A percentile compares a stretch with the other conserved stretches of the same genome.
phyloP scores from a whole-genome alignment of 2,113 vertebrate species.

The Aleadryas rufinucha region DNA sequence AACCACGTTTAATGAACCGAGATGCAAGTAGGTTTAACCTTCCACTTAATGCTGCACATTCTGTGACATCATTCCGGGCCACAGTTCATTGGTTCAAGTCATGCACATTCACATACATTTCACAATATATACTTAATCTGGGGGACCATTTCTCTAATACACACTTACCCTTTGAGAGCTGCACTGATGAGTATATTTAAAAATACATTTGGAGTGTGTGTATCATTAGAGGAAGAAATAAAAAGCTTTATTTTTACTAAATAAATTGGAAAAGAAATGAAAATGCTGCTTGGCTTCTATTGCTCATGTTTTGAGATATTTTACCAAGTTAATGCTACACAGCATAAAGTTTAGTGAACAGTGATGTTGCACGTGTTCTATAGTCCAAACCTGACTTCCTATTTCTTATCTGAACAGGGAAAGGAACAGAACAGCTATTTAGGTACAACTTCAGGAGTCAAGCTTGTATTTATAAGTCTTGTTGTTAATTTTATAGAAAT shows the following conservation, averaged over 20 bases:
- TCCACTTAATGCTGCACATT: constrained; percentile 80
- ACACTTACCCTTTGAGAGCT: constrained; percentile 64
- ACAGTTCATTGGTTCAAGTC: constrained; percentile 77
- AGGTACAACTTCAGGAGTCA: not conserved
- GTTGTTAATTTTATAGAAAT: not conserved
- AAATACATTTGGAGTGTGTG: constrained; percentile 5
- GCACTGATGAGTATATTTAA: constrained; percentile 51
- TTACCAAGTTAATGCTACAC: not conserved
- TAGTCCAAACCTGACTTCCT: not conserved
- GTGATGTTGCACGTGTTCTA: not conserved
- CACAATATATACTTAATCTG: constrained; percentile 68
- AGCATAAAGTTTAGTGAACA: not conserved
- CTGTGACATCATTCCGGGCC: constrained; percentile 82
- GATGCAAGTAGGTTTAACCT: constrained; percentile 99
- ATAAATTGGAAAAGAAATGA: not conserved
- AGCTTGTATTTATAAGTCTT: not conserved
- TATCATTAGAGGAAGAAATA: not conserved
- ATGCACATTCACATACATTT: constrained; percentile 78
- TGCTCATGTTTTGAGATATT: not conserved
- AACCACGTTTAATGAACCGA: constrained; percentile 99
- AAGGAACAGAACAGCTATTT: not conserved
- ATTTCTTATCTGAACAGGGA: not conserved
- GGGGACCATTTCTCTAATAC: constrained; percentile 66
- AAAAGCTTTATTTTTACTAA: not conserved
- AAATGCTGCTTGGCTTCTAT: not conserved